These are phyloP conservation scores for Sinosuthora webbiana DNA, from an alignment of 2,113 vertebrate genomes.

Conservation along the genomic window DNA sequence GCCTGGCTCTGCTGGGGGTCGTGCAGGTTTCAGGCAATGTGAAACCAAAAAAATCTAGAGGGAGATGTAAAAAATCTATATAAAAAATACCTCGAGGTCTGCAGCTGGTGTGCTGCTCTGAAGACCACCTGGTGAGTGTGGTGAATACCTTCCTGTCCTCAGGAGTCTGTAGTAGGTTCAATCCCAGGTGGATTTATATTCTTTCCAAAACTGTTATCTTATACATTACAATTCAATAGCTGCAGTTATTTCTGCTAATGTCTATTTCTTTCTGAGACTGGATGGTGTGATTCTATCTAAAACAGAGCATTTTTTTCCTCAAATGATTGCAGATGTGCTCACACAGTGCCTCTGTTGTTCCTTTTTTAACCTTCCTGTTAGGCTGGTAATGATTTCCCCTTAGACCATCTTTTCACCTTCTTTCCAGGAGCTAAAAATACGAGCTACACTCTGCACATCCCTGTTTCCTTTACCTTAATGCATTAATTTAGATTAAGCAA, in stretches of 20 bases:
- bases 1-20: background rate
- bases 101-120: background rate
- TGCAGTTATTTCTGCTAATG: background rate
- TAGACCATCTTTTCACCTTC: conserved; percentile 17
- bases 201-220: background rate
- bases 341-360: background rate
- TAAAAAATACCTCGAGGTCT: background rate
- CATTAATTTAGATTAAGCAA: background rate
- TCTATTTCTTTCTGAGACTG: background rate
- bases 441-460: background rate
- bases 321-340: background rate
- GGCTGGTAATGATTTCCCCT: conserved; percentile 17
- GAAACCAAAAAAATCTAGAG: background rate
- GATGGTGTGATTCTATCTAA: background rate
- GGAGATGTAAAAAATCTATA: background rate
- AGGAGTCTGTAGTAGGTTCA: background rate
- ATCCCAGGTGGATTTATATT: background rate
- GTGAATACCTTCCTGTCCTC: background rate
- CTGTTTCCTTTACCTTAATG: background rate
- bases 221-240: background rate
- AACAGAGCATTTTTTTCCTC: background rate
- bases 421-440: conserved; percentile 24
- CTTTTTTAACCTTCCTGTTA: conserved; percentile 9
- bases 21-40: background rate
- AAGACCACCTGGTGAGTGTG: background rate